Percentiles rank a stretch among this genome's conserved stretches.
phyloP scores from a whole-genome alignment of 2,113 vertebrate species.

The Cyanoliseus patagonus region DNA sequence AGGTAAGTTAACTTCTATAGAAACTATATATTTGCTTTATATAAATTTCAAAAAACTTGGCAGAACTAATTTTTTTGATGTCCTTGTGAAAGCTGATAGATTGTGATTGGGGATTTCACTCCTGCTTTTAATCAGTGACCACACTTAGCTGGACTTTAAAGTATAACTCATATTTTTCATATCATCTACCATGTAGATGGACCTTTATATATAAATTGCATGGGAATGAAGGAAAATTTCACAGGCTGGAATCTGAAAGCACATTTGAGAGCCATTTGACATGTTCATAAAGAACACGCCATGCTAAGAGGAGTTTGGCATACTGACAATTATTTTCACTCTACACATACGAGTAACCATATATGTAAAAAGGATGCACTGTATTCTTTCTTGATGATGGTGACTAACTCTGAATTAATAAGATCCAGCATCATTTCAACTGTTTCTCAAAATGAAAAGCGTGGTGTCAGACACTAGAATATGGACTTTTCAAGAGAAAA shows the following conservation, averaged over 20 bases:
- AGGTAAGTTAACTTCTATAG: fast-evolving
- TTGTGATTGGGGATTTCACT: neutral
- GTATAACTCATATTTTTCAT: neutral
- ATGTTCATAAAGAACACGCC: neutral
- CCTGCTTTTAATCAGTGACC: neutral
- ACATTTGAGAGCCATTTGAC: neutral
- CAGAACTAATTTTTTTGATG: neutral
- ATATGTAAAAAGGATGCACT: neutral
- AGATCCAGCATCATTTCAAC: neutral
- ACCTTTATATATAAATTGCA: neutral
- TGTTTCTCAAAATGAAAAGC: neutral
- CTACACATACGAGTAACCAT: neutral
- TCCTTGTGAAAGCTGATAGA: neutral
- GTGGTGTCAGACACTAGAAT: fast-evolving
- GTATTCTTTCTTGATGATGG: neutral
- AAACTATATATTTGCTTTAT: neutral
- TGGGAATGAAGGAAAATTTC: neutral
- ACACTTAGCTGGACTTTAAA: neutral
- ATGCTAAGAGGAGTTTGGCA: neutral
- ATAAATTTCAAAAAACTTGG: neutral
- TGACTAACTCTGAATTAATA: neutral
- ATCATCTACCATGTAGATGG: neutral
- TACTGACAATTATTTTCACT: neutral
- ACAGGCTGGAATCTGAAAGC: neutral
- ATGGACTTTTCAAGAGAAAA: fast-evolving